These are phyloP conservation scores for Drosophila histrio DNA, from an alignment of 2,888 invertebrate genomes.

Conservation along the genomic window DNA sequence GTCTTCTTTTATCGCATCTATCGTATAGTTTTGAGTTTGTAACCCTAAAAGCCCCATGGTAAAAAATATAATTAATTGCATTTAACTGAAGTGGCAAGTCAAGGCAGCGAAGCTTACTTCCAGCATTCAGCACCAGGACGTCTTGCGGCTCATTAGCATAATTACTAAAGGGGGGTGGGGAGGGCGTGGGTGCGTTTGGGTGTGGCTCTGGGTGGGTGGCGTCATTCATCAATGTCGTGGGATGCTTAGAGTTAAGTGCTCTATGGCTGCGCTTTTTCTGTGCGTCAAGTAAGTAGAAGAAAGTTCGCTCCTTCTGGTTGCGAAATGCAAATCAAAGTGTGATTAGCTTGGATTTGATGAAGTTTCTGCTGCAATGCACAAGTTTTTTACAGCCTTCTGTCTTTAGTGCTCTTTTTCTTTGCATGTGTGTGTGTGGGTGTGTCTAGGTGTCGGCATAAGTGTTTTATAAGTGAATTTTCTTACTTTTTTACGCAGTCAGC, in stretches of 20 bases:
- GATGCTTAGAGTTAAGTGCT: conserved; percentile 68
- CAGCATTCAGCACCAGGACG: conserved; percentile 42
- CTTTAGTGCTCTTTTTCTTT: not conserved
- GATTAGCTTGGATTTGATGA: conserved; percentile 76
- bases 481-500: conserved; percentile 13
- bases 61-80: conserved; percentile 75
- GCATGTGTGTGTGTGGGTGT: conserved; percentile 1
- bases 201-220: conserved; percentile 4
- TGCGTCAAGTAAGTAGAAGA: conserved; percentile 19
- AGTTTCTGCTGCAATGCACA: conserved; percentile 72
- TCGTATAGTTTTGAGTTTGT: conserved; percentile 10
- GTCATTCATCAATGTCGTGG: conserved; percentile 73
- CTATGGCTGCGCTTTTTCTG: conserved; percentile 61
- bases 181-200: not conserved
- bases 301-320: conserved; percentile 46
- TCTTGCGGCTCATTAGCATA: conserved; percentile 71
- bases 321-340: conserved; percentile 77
- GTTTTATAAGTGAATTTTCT: conserved; percentile 69
- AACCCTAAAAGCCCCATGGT: conserved; percentile 36
- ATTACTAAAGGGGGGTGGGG: conserved; percentile 53
- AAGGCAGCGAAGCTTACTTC: conserved; percentile 60
- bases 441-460: conserved; percentile 62
- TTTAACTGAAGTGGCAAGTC: conserved; percentile 58
- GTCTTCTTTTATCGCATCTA: not conserved
- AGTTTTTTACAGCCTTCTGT: conserved; percentile 43